Evolutionary conservation across 2,888 invertebrate species (phyloP), one percentile per base, ranked within the genome.

Genomic region (Limnephilus marmoratus): DNA sequence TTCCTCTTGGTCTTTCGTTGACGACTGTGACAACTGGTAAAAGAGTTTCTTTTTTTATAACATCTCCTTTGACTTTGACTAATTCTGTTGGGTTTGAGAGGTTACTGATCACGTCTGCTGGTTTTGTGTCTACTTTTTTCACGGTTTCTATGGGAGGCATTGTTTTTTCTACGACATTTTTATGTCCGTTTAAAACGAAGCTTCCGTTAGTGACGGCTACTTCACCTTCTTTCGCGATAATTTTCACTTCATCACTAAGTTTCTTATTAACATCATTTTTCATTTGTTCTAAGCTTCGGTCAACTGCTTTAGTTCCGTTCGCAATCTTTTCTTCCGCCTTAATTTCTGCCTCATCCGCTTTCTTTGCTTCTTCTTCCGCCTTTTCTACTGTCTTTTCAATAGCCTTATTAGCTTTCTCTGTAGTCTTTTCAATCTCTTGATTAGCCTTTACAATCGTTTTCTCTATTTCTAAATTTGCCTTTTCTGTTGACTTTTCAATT

Each of bases 401-500:
- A 18, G 83, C 85, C 24, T 81, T n/a, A 7, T 31, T 90, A 1
- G 83, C 90, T 86, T 86, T 92, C 15, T 96, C 95, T 45, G 95
- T 94, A 3, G 95, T 94, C 13, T 94, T 94, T 93, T 95, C 95
- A 81, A 95, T 95, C 53, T 85, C 91, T 82, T 93, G 92, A 83
- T 93, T 94, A 37, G 87, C 91, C 45, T 89, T 92, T 91, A 93
- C 93, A 18, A 90, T 85, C 1, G 92, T 91, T 34, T 92, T 93
- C 12, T 81, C 91, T 5, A 93, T 83, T 0, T 95, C 95, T 0
- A 94, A 92, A 94, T 95, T 95, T 11, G 83, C 85, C 94, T 95
- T 95, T 1, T 95, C 95, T 0, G 94, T 94, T 24, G 94, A 95
- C 94, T 95, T 95, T 3, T 95, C 94, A 2, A 94, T 94, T 85